Conservation (phyloP, 2,888 invertebrate species). For the Muscina levida region DNA sequence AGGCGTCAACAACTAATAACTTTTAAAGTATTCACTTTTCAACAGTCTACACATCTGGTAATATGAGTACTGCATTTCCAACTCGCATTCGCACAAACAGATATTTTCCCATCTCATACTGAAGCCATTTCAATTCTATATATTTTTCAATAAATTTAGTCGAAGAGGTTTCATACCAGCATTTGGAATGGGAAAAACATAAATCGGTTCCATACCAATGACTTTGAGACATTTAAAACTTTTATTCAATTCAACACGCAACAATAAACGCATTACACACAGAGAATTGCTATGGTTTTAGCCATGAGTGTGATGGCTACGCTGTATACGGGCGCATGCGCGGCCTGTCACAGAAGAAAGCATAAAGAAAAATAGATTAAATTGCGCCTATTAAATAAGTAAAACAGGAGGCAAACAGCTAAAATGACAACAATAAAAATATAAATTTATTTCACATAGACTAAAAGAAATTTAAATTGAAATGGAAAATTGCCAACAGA, state of each 20-base stretch:
- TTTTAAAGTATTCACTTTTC: neutral
- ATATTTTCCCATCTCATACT: constrained; percentile 10
- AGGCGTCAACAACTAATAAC: too few species aligned
- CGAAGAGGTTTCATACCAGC: constrained; percentile 6
- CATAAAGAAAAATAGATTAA: constrained; percentile 50
- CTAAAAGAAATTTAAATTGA: too few species aligned
- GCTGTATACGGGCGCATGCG: neutral
- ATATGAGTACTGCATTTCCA: constrained; percentile 27
- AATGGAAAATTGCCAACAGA: too few species aligned
- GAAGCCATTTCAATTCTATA: constrained; percentile 21
- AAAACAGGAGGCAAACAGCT: neutral
- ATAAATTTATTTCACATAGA: too few species aligned
- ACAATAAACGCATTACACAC: constrained; percentile 32
- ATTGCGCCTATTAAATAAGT: constrained; percentile 44
- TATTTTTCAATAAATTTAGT: neutral
- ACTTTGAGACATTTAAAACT: constrained; percentile 55
- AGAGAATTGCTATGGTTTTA: constrained; percentile 14
- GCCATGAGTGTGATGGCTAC: too few species aligned
- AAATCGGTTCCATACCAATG: constrained; percentile 36
- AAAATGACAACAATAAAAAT: too few species aligned
- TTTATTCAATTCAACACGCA: constrained; percentile 60
- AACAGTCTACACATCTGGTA: constrained; percentile 20
- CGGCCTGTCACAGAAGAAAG: neutral
- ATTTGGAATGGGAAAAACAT: constrained; percentile 19
- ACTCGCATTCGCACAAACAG: neutral